These are phyloP conservation scores for Larimichthys polyactis DNA, from an alignment of 2,113 vertebrate genomes.

Conservation along the genomic window DNA sequence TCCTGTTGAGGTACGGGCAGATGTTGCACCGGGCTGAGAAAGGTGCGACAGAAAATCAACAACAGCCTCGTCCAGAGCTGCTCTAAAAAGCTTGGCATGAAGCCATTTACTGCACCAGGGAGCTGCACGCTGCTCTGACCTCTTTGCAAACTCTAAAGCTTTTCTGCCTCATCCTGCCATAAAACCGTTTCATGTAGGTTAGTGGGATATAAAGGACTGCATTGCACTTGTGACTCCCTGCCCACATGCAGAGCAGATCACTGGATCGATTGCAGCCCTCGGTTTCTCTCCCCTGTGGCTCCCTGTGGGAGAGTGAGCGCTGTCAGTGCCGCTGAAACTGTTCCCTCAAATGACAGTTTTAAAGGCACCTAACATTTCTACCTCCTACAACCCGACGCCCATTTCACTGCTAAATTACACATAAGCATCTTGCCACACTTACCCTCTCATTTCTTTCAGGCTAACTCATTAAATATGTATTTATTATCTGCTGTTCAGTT, in stretches of 20 bases:
- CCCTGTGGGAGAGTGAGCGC: conserved; percentile 15
- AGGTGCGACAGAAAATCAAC: conserved; percentile 71
- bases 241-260: conserved; percentile 64
- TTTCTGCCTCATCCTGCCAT: conserved; percentile 57
- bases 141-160: conserved; percentile 58
- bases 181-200: conserved; percentile 65
- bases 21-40: conserved; percentile 56
- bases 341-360: conserved; percentile 40
- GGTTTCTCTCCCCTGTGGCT: conserved; percentile 33
- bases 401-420: background rate
- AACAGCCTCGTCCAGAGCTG: conserved; percentile 40
- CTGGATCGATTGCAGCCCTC: conserved; percentile 65
- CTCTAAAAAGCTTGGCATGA: conserved; percentile 47
- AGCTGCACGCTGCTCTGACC: conserved; percentile 65
- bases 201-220: conserved; percentile 67
- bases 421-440: background rate
- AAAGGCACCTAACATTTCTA: conserved; percentile 21
- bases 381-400: background rate
- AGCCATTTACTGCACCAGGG: conserved; percentile 71
- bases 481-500: conserved; percentile 17
- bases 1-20: conserved; percentile 47
- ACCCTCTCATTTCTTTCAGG: conserved; percentile 16
- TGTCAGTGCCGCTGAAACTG: conserved; percentile 20
- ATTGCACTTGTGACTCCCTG: conserved; percentile 56
- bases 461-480: conserved; percentile 10